Percentiles rank a stretch among this genome's conserved stretches.
Evolutionary conservation across 2,888 invertebrate genomes (phyloP).

Genomic region (Podotricha telesiphe): DNA sequence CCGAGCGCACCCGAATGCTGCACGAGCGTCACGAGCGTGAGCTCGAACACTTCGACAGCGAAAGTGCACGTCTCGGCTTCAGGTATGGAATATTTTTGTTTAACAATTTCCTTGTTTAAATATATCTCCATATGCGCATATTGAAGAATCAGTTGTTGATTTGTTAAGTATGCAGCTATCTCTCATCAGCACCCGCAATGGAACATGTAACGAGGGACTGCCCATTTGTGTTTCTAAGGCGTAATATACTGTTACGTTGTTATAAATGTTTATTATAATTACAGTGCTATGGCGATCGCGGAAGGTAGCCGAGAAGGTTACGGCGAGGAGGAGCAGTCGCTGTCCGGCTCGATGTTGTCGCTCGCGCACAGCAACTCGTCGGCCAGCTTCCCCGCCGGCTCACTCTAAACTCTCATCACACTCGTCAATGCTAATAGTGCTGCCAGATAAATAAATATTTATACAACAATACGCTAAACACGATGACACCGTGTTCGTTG

Average conservation of each 20-base stretch:
- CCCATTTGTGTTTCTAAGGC: too few species aligned
- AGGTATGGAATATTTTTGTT: constrained; percentile 82
- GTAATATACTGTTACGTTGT: too few species aligned
- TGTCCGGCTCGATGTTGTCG: constrained; percentile 97
- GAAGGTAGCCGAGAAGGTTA: constrained; percentile 95
- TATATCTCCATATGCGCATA: too few species aligned
- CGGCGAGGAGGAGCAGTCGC: constrained; percentile 95
- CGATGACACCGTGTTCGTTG: not conserved
- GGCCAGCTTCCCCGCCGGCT: constrained; percentile 94
- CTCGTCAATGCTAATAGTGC: constrained; percentile 28
- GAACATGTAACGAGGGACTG: too few species aligned
- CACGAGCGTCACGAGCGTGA: constrained; percentile 96
- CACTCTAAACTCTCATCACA: constrained; percentile 81
- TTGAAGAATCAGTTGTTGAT: too few species aligned
- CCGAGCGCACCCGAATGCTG: constrained; percentile 93
- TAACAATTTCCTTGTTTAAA: too few species aligned
- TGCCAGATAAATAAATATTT: constrained; percentile 8
- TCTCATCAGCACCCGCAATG: too few species aligned
- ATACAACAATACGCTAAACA: not conserved
- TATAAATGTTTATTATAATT: not conserved
- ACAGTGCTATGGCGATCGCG: constrained; percentile 94
- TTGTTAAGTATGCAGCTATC: too few species aligned
- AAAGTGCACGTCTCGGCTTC: constrained; percentile 96
- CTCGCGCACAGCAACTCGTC: constrained; percentile 98
- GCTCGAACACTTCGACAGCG: constrained; percentile 96